A percentile compares a stretch with the other conserved stretches of the same genome.
phyloP scores from a whole-genome alignment of 2,797 vertebrate species.

The Phoeniculus purpureus region DNA sequence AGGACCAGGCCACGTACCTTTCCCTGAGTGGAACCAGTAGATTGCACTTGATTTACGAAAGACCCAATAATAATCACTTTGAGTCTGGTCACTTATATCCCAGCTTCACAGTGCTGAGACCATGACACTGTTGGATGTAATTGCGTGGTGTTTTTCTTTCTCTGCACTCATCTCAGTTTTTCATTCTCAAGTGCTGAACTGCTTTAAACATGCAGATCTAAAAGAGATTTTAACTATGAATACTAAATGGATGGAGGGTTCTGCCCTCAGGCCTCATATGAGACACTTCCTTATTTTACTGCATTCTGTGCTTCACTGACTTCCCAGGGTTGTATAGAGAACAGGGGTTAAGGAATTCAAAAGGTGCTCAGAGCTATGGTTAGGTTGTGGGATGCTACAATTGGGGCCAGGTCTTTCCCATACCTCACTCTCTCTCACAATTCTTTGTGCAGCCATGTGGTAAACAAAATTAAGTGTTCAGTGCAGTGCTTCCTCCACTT shows the following conservation, averaged over 20 bases:
- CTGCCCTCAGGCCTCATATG: not conserved
- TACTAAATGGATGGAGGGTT: not conserved
- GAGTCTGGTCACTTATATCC: not conserved
- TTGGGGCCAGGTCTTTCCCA: not conserved
- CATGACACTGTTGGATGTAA: not conserved
- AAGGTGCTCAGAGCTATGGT: not conserved
- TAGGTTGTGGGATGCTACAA: not conserved
- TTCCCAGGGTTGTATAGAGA: not conserved
- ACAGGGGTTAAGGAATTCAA: not conserved
- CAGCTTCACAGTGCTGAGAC: not conserved
- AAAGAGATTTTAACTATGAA: not conserved
- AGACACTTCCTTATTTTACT: not conserved
- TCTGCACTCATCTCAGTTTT: not conserved
- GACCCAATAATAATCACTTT: not conserved
- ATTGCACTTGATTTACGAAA: not conserved
- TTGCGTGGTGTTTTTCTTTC: not conserved
- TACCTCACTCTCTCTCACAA: not conserved
- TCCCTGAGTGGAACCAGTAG: not conserved
- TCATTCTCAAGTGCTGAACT: not conserved
- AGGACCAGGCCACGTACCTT: not conserved
- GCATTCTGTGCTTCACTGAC: not conserved
- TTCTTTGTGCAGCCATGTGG: not conserved
- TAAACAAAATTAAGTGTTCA: not conserved
- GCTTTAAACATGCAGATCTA: not conserved
- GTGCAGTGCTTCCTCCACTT: not conserved